phyloP scores from a whole-genome alignment of 2,888 invertebrate genomes.

The Myopa tessellatipennis region DNA sequence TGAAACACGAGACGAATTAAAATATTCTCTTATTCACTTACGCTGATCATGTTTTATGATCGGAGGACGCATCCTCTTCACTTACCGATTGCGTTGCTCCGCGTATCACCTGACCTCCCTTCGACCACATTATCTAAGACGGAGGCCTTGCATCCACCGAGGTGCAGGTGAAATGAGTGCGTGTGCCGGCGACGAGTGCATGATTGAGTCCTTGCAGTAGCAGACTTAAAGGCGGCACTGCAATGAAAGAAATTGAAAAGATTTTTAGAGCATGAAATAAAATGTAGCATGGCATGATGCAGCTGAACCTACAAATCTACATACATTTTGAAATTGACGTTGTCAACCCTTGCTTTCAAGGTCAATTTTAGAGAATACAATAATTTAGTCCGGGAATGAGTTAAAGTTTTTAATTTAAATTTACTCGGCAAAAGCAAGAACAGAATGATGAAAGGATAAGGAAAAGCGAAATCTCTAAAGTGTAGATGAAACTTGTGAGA shows the following conservation, averaged over 20 bases:
- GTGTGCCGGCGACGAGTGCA: conserved; percentile 80
- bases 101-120: conserved; percentile 74
- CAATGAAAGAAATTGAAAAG: conserved; percentile 34
- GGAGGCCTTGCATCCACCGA: conserved; percentile 84
- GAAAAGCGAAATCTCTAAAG: too few relatives aligned
- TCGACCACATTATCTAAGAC: conserved; percentile 85
- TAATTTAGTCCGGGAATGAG: too few relatives aligned
- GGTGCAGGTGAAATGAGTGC: conserved; percentile 81
- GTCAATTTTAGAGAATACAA: too few relatives aligned
- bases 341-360: too few relatives aligned
- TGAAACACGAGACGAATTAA: too few relatives aligned
- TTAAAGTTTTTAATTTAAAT: too few relatives aligned
- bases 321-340: too few relatives aligned
- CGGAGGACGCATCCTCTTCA: not conserved
- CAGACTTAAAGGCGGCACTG: conserved; percentile 77
- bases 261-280: conserved; percentile 8
- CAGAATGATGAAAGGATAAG: too few relatives aligned
- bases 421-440: too few relatives aligned
- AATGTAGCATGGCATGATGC: not conserved
- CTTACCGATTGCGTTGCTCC: conserved; percentile 76
- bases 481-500: too few relatives aligned
- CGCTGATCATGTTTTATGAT: too few relatives aligned
- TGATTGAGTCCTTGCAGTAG: conserved; percentile 77
- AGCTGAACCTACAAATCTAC: too few relatives aligned
- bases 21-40: not conserved